phyloP scores from a whole-genome alignment of 1,140 invertebrate genomes.

The Rhyacophila brunnea region DNA sequence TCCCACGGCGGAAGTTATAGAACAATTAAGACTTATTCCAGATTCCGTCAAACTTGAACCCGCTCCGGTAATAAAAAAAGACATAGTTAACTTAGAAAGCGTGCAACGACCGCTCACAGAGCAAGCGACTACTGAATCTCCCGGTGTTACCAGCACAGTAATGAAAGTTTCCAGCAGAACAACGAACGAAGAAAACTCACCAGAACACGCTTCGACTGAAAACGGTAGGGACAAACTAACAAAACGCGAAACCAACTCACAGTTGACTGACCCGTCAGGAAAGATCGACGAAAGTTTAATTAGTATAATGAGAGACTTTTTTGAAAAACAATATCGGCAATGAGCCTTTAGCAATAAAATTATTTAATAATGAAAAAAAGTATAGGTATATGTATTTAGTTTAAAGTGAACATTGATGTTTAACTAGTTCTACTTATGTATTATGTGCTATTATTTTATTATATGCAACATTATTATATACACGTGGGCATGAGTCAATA shows the following conservation, averaged over 20 bases:
- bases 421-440: neutral
- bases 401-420: neutral
- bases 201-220: slow-evolving; percentile 5
- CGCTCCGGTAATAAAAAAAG: neutral
- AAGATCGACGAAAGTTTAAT: slow-evolving; percentile 32
- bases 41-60: neutral
- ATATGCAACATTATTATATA: no score
- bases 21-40: no score
- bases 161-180: slow-evolving; percentile 28
- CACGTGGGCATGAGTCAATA: no score
- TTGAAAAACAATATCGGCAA: slow-evolving; percentile 30
- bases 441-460: no score
- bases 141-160: slow-evolving; percentile 20
- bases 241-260: slow-evolving; percentile 33
- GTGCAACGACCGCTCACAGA: neutral
- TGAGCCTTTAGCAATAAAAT: slow-evolving; percentile 4
- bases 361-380: neutral
- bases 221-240: slow-evolving; percentile 25
- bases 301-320: slow-evolving; percentile 31
- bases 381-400: neutral
- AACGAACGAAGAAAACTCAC: slow-evolving; percentile 7
- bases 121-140: neutral
- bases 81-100: slow-evolving; percentile 3
- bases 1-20: neutral
- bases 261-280: slow-evolving; percentile 16